Conservation (phyloP, 2,797 vertebrate genomes). For the Thunnus albacares region DNA sequence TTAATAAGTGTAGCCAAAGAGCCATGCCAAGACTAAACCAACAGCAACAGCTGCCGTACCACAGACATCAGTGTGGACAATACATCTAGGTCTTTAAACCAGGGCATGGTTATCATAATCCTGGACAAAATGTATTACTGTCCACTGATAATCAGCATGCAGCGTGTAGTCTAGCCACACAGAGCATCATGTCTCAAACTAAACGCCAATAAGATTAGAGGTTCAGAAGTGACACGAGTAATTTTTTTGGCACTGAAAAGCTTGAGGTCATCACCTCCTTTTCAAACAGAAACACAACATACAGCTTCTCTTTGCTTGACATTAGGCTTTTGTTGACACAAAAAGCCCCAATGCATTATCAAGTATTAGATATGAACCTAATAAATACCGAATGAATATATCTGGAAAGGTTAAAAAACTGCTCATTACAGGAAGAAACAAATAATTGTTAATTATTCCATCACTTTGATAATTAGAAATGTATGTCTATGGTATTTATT, state of each 20-base stretch:
- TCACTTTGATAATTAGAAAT: not conserved
- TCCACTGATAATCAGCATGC: slow-evolving; percentile 59
- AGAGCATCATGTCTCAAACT: slow-evolving; percentile 48
- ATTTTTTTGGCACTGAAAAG: slow-evolving; percentile 54
- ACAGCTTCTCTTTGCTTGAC: slow-evolving; percentile 34
- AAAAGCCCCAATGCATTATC: slow-evolving; percentile 7
- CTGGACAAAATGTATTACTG: slow-evolving; percentile 63
- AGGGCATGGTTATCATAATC: slow-evolving; percentile 53
- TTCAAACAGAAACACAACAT: slow-evolving; percentile 25
- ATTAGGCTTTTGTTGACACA: slow-evolving; percentile 27
- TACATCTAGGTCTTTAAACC: slow-evolving; percentile 61
- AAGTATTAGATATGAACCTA: not conserved
- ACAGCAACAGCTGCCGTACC: slow-evolving; percentile 73
- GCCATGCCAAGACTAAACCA: slow-evolving; percentile 70
- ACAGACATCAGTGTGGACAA: slow-evolving; percentile 68
- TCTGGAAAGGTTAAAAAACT: not conserved
- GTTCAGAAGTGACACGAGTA: slow-evolving; percentile 34
- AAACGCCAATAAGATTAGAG: slow-evolving; percentile 56
- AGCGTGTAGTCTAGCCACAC: slow-evolving; percentile 47
- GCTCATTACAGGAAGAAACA: not conserved
- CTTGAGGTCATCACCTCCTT: slow-evolving; percentile 44
- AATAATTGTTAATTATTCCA: not conserved
- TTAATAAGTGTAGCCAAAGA: slow-evolving; percentile 79
- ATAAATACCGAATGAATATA: slow-evolving; percentile 15
- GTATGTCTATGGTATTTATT: not conserved